Conservation (phyloP, 2,888 invertebrate genomes). For the Cheilosia grossa region DNA sequence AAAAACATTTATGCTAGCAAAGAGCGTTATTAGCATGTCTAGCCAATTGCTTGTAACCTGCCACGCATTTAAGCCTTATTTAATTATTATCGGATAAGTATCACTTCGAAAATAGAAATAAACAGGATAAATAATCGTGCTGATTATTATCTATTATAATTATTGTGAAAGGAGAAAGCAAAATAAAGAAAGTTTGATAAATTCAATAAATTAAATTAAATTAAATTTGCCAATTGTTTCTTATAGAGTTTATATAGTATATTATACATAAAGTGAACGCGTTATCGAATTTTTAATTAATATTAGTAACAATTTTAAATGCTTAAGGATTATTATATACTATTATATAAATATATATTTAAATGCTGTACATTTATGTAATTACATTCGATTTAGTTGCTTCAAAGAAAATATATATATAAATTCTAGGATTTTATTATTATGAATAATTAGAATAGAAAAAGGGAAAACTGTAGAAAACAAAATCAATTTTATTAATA, state of each 20-base stretch:
- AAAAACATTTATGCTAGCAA: conserved; percentile 50
- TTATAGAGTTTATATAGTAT: conserved; percentile 29
- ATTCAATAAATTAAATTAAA: conserved; percentile 42
- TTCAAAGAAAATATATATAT: conserved; percentile 45
- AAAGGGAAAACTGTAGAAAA: conserved; percentile 62
- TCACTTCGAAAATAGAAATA: conserved; percentile 59
- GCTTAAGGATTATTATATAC: conserved; percentile 57
- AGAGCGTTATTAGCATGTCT: conserved; percentile 48
- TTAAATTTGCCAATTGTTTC: conserved; percentile 67
- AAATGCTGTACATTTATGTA: conserved; percentile 64
- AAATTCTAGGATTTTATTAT: conserved; percentile 67
- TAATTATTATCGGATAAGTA: conserved; percentile 62
- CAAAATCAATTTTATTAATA: conserved; percentile 65
- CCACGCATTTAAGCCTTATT: conserved; percentile 73
- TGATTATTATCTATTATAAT: conserved; percentile 35
- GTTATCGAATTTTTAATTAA: conserved; percentile 73
- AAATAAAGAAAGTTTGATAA: conserved; percentile 14
- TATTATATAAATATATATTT: conserved; percentile 26
- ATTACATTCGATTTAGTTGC: conserved; percentile 68
- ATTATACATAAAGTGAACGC: conserved; percentile 55
- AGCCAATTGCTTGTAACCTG: conserved; percentile 74
- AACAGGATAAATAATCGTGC: conserved; percentile 16
- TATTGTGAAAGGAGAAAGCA: conserved; percentile 4
- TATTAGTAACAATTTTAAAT: conserved; percentile 64
- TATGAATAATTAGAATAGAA: conserved; percentile 59